A percentile compares a stretch with the other conserved stretches of the same genome.
Conservation (phyloP, 2,888 invertebrate species). For the Drosophila subquinaria region DNA sequence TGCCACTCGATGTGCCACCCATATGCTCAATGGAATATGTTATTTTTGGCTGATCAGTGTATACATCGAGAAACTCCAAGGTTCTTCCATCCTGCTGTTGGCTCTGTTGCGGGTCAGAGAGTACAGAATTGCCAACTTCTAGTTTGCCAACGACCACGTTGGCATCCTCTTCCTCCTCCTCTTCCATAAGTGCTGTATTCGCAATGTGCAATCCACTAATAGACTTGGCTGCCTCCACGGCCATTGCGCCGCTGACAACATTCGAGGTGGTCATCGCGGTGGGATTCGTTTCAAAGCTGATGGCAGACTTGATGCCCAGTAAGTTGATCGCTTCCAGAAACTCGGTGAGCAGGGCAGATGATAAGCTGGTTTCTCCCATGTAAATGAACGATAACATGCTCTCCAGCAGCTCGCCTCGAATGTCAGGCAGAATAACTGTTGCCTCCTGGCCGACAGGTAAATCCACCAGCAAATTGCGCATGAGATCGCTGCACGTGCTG, state of each 20-base stretch:
- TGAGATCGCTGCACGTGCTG: constrained; percentile 84
- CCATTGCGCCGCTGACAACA: constrained; percentile 48
- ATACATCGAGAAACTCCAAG: constrained; percentile 84
- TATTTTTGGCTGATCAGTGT: constrained; percentile 83
- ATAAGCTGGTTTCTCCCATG: constrained; percentile 83
- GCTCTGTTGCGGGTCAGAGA: constrained; percentile 45
- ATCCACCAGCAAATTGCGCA: constrained; percentile 81
- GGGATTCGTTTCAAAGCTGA: constrained; percentile 84
- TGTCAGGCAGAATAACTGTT: constrained; percentile 84
- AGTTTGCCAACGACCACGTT: constrained; percentile 49
- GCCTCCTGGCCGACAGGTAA: constrained; percentile 81
- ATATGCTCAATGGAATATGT: constrained; percentile 85
- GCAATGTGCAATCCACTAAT: constrained; percentile 74
- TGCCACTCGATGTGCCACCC: constrained; percentile 76
- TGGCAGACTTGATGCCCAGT: constrained; percentile 85
- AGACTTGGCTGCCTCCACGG: constrained; percentile 62
- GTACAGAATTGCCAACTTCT: constrained; percentile 42
- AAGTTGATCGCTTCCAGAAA: constrained; percentile 84
- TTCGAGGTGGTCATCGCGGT: constrained; percentile 42
- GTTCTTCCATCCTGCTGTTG: constrained; percentile 62
- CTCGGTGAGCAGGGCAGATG: constrained; percentile 82
- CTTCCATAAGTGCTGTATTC: constrained; percentile 79
- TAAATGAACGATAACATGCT: constrained; percentile 84
- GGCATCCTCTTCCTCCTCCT: constrained; percentile 54
- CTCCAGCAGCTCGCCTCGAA: constrained; percentile 81